Evolutionary conservation across 2,797 vertebrate species (phyloP), one percentile per base, ranked within the genome.

Genomic region (Acanthurus lineatus): DNA sequence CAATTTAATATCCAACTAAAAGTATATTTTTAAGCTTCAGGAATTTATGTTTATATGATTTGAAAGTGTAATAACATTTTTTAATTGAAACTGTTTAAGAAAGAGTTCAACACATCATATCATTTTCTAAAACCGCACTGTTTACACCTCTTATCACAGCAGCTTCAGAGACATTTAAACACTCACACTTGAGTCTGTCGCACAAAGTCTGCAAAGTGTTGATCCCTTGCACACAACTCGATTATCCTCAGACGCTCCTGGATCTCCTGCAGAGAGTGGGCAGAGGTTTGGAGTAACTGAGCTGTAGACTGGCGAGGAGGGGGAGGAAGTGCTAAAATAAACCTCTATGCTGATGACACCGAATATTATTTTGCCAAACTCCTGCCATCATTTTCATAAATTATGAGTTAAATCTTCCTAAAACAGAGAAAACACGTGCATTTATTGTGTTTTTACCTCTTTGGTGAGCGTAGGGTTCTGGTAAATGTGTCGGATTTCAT

Each of bases 181-280:
- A 95, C 97, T 98, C 93, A 98, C 97, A 96, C 95, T 94, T 97
- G 96, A 80, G 97, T 96, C 81, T 97, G 96, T 87, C 93, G 95
- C 78, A 97, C 93, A 84, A 98, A 97, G 76, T 97, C 96, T 54
- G 96, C 95, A 82, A 97, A 97, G 81, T 96, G 95, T 20, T 94
- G 94, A 72, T 98, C 97, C 74, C 94, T 96, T 83, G 96, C 83
- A 15, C 96, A 97, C 57, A 97, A 85, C 82, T 98, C 95, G 75
- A 98, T 92, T 86, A 98, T 96, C 91, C 96, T 96, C 90, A 97
- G 94, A 76, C 96, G 95, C 85, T 98, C 97, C 89, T 97, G 95
- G 92, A 97, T 96, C 92, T 98, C 97, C 97, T 98, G 82, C 53
- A 32, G 28, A 58, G 62, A 58, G 62, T 64, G 89, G 82, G 83